Conservation (phyloP, 2,797 vertebrate species). For the Coracias cyanogaster region DNA sequence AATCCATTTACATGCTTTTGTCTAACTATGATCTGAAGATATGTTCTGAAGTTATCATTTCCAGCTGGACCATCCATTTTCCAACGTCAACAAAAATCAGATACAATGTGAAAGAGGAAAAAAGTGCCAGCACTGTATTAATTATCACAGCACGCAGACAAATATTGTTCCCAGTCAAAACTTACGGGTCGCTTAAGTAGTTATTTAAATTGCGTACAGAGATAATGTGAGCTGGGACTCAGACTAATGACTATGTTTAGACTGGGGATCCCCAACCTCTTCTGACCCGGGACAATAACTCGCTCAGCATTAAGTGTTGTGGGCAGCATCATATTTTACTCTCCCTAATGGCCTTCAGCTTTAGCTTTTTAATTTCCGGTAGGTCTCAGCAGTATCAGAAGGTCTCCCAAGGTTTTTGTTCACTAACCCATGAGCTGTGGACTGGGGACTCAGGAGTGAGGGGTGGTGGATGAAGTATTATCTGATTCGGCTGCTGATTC, state of each 20-base stretch:
- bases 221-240: neutral
- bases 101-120: neutral
- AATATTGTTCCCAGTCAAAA: neutral
- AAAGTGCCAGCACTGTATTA: neutral
- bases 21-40: neutral
- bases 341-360: neutral
- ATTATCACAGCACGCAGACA: neutral
- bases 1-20: neutral
- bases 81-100: neutral
- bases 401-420: neutral
- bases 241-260: neutral
- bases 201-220: neutral
- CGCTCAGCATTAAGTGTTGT: neutral
- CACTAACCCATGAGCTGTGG: neutral
- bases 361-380: conserved; percentile 36
- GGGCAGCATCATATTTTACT: neutral
- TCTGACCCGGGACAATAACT: neutral
- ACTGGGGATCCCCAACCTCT: neutral
- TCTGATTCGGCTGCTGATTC: neutral
- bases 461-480: neutral
- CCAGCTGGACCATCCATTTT: neutral
- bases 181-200: neutral
- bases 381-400: neutral
- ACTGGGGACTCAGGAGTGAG: neutral
- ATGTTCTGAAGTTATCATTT: neutral